phyloP scores from a whole-genome alignment of 2,797 vertebrate species.

The Furcifer pardalis region DNA sequence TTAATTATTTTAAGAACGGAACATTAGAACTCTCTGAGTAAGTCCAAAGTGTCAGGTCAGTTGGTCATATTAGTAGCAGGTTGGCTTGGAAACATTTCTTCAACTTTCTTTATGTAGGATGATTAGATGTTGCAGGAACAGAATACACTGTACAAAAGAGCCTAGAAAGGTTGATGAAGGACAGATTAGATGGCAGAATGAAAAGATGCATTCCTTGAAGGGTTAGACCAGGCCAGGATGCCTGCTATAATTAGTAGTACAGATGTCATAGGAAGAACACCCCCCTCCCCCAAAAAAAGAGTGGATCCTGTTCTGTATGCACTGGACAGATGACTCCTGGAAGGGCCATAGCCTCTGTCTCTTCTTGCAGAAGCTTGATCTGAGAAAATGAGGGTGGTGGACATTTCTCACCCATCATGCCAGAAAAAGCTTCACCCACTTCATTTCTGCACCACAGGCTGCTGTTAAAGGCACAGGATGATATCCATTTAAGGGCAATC shows the following conservation, averaged over 20 bases:
- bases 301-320: neutral
- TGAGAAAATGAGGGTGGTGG: neutral
- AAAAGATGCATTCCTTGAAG: neutral
- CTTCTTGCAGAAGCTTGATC: neutral
- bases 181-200: neutral
- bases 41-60: constrained; percentile 64
- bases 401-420: neutral
- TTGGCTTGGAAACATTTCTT: constrained; percentile 55
- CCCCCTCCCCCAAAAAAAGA: neutral
- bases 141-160: neutral
- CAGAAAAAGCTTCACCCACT: neutral
- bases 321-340: neutral
- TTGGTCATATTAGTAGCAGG: constrained; percentile 56
- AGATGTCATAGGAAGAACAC: constrained; percentile 1
- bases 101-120: constrained; percentile 16
- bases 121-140: neutral
- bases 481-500: too few relatives aligned
- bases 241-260: constrained; percentile 18
- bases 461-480: neutral
- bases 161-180: constrained; percentile 5
- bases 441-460: neutral
- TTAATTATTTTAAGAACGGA: constrained; percentile 70
- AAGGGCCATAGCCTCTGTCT: neutral
- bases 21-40: constrained; percentile 28
- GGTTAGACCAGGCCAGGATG: constrained; percentile 3